These are phyloP conservation scores for Strongylocentrotus purpuratus DNA, from an alignment of 35 echinoderm and acorn worm species.

Conservation along the genomic window DNA sequence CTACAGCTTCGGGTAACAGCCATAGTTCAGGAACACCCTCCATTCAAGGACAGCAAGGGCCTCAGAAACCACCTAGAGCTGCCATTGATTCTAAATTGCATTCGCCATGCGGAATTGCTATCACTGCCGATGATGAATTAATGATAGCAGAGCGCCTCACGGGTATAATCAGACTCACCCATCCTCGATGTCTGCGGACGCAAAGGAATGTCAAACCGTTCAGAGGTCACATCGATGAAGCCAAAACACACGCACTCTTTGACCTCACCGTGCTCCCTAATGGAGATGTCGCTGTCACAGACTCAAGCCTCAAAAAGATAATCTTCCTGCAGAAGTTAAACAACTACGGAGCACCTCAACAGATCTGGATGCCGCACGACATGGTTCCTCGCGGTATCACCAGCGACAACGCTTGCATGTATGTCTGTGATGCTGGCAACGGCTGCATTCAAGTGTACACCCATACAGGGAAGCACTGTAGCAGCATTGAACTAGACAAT, in stretches of 20 bases:
- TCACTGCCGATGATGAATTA: background rate
- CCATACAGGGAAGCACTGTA: conserved; percentile 40
- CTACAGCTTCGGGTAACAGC: conserved; percentile 14
- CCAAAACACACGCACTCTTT: conserved; percentile 22
- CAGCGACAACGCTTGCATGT: conserved; percentile 31
- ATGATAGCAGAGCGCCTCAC: background rate
- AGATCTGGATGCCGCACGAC: conserved; percentile 31
- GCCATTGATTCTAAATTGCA: background rate
- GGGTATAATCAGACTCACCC: background rate
- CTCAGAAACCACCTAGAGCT: conserved; percentile 21
- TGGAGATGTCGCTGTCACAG: conserved; percentile 31
- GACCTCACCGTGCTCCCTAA: conserved; percentile 23
- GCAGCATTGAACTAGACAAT: conserved; percentile 39
- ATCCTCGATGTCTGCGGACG: conserved; percentile 11
- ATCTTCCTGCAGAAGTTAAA: conserved; percentile 31
- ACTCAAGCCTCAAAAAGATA: conserved; percentile 22
- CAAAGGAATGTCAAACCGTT: conserved; percentile 12
- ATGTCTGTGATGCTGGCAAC: conserved; percentile 36
- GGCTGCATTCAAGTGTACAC: conserved; percentile 39
- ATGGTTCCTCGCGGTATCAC: conserved; percentile 42
- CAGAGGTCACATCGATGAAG: conserved; percentile 33
- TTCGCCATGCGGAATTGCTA: conserved; percentile 14
- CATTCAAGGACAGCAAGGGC: background rate
- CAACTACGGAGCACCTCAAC: conserved; percentile 25
- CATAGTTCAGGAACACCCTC: background rate